phyloP scores from a whole-genome alignment of 2,797 vertebrate species.

The Psittacula echo region DNA sequence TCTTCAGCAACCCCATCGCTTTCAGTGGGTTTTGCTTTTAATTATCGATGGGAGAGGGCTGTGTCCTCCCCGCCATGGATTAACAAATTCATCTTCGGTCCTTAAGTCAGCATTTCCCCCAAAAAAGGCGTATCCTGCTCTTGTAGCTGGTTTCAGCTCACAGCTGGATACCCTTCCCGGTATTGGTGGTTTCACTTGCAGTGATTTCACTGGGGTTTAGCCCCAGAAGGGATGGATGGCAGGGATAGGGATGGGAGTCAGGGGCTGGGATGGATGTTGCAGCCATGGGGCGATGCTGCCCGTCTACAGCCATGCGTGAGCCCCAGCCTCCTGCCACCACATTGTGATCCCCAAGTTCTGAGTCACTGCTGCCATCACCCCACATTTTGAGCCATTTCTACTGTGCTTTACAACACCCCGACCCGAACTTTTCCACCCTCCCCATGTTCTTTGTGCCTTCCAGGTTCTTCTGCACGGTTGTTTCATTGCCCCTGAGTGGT shows the following conservation, averaged over 20 bases:
- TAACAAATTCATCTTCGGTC: background rate
- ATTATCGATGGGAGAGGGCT: background rate
- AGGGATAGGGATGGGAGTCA: background rate
- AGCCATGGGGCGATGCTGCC: rapidly evolving
- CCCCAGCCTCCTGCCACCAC: background rate
- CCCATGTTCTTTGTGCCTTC: background rate
- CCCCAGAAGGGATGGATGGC: background rate
- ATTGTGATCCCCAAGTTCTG: background rate
- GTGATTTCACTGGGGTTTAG: background rate
- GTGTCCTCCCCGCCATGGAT: background rate
- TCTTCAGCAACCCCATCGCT: background rate
- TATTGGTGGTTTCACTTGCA: rapidly evolving
- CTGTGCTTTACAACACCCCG: background rate
- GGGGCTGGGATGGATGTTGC: background rate
- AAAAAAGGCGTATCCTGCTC: too few relatives aligned
- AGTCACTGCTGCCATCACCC: background rate
- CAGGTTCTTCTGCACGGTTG: background rate
- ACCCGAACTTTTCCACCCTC: background rate
- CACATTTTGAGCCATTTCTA: background rate
- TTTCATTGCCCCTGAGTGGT: background rate
- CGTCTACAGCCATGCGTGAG: rapidly evolving
- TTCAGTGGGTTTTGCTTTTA: background rate
- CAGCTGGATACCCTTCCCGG: background rate
- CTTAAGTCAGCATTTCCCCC: background rate
- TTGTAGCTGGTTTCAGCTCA: rapidly evolving